Percentiles rank a stretch among this genome's conserved stretches.
These are phyloP conservation scores for Plutella xylostella DNA, from an alignment of 2,888 invertebrate genomes.

Conservation along the genomic window DNA sequence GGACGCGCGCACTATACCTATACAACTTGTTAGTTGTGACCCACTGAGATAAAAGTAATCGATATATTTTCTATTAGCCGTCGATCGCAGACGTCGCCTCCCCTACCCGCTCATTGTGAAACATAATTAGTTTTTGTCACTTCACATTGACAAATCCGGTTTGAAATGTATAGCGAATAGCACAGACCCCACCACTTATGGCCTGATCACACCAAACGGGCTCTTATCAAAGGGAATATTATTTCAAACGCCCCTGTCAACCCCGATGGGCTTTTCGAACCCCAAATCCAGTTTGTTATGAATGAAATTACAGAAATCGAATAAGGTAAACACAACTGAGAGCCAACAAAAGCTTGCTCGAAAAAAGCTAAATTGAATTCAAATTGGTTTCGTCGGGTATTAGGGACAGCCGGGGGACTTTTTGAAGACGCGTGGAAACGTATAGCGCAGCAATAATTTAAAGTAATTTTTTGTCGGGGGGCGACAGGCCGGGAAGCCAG, in stretches of 20 bases:
- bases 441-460: conserved; percentile 53
- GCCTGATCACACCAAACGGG: conserved; percentile 35
- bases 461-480: conserved; percentile 55
- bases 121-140: conserved; percentile 69
- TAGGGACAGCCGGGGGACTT: conserved; percentile 62
- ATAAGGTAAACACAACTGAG: conserved; percentile 70
- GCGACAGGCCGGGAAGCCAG: conserved; percentile 39
- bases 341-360: conserved; percentile 67
- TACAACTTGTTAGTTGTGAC: too few relatives aligned
- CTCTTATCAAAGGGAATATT: conserved; percentile 70
- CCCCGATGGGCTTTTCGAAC: conserved; percentile 63
- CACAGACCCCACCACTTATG: conserved; percentile 52
- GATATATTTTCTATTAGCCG: conserved; percentile 11
- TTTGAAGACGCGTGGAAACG: conserved; percentile 48
- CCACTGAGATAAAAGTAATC: conserved; percentile 4
- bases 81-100: conserved; percentile 28
- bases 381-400: conserved; percentile 69
- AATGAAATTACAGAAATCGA: conserved; percentile 71
- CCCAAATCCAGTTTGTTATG: conserved; percentile 70
- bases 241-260: conserved; percentile 69
- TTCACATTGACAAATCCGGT: conserved; percentile 65
- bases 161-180: conserved; percentile 40
- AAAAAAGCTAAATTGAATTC: conserved; percentile 70
- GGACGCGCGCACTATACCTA: too few relatives aligned
- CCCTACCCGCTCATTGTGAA: conserved; percentile 51